These are phyloP conservation scores for Thalassoma bifasciatum DNA, from an alignment of 2,113 vertebrate species.

Conservation along the genomic window DNA sequence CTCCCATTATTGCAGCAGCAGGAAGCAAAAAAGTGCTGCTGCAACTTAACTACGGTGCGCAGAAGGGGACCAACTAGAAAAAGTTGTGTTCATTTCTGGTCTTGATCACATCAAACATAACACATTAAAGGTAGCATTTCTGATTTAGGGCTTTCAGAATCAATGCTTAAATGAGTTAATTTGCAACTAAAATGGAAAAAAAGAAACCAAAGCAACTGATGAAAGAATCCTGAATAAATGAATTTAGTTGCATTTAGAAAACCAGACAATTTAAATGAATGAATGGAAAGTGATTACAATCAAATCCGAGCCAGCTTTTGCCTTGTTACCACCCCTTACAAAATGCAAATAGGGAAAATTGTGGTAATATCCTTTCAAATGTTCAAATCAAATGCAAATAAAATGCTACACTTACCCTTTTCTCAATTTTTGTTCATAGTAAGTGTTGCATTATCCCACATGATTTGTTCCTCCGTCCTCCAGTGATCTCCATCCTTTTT, in stretches of 20 bases:
- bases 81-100: too few relatives aligned
- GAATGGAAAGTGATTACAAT: conserved; percentile 26
- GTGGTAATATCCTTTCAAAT: background rate
- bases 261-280: background rate
- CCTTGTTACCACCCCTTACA: background rate
- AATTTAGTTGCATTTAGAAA: background rate
- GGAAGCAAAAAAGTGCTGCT: too few relatives aligned
- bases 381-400: conserved; percentile 30
- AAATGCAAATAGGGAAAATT: background rate
- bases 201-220: background rate
- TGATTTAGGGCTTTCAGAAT: too few relatives aligned
- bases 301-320: background rate
- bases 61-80: too few relatives aligned
- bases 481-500: too few relatives aligned
- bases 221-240: background rate
- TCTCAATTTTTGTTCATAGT: background rate
- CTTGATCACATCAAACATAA: too few relatives aligned
- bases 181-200: background rate
- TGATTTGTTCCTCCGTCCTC: background rate
- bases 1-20: too few relatives aligned
- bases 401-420: background rate
- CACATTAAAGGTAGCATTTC: too few relatives aligned
- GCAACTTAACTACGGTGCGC: too few relatives aligned
- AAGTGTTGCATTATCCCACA: background rate
- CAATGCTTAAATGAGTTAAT: too few relatives aligned